Conservation (phyloP, 2,113 vertebrate genomes). For the Sigmodon hispidus region DNA sequence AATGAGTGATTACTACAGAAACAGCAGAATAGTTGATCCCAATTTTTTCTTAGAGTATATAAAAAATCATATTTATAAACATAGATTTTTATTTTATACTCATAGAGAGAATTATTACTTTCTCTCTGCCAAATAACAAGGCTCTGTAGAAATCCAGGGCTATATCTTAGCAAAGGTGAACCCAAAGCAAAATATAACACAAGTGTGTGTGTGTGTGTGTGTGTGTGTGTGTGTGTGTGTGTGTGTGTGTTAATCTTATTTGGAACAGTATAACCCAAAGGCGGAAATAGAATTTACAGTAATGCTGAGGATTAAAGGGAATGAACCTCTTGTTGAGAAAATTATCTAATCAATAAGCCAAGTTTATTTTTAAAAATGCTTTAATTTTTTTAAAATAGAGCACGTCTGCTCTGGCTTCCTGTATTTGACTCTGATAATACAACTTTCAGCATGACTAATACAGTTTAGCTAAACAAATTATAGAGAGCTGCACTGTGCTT, state of each 20-base stretch:
- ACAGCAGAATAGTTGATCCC: not conserved
- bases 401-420: slow-evolving; percentile 84
- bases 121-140: not conserved
- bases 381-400: slow-evolving; percentile 86
- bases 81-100: not conserved
- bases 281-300: slow-evolving; percentile 74
- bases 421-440: slow-evolving; percentile 86
- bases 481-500: slow-evolving; percentile 84
- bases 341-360: slow-evolving; percentile 86
- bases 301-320: slow-evolving; percentile 84
- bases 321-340: slow-evolving; percentile 85
- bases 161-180: slow-evolving; percentile 26
- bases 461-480: slow-evolving; percentile 88
- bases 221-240: slow-evolving; percentile 56
- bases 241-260: slow-evolving; percentile 76
- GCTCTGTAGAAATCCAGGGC: not conserved
- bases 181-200: slow-evolving; percentile 48
- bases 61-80: not conserved
- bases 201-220: slow-evolving; percentile 61
- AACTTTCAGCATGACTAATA: slow-evolving; percentile 87
- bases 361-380: slow-evolving; percentile 84
- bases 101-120: not conserved
- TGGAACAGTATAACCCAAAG: slow-evolving; percentile 74
- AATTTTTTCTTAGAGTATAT: slow-evolving; percentile 1
- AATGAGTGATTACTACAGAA: not conserved